Base-by-base conservation (phyloP, 2,888 invertebrate genomes). In the Drosophila tanythrix region DNA sequence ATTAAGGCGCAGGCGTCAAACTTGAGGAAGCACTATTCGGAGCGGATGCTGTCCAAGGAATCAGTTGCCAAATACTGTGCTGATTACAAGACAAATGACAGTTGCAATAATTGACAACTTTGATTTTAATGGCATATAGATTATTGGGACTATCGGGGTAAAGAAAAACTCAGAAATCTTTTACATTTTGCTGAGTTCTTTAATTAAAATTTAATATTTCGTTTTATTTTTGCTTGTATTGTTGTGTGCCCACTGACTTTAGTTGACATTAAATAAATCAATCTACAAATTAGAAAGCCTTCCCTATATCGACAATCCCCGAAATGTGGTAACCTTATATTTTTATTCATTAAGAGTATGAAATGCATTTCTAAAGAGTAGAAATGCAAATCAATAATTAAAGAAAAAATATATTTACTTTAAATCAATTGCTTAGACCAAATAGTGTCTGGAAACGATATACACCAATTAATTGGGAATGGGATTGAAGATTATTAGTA, bases 1-100 rank as follows among this genome's bases (percentile, higher is more conserved):
- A 36, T 10, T 46, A n/a, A 36, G 11, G 88, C 83, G 83, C 83
- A 82, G 74, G 74, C 86, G 79, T 82, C 60, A 64, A 69, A 65
- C 25, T 27, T 58, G 55, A 58, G 70, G 56, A 61, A 64, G 79
- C 55, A 57, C 33, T 57, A 18, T 7, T n/a, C 18, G 43, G 50
- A 55, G 29, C 59, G 85, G 82, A 82, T 73, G 85, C 82, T 88
- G 79, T 61, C 21, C 7, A 18, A 55, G 33, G 11, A 59, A 50
- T 38, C 48, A 52, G 52, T 8, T 38, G 8, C 18, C n/a, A 29
- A n/a, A 53, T 67, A 52, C 36, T 52, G 48, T 35, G 33, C 29
- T 35, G 21, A 38, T 50, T 15, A 2, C 7, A 15, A 25, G 15
- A 50, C 65, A 27, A 5, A n/a, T 33, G 51, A n/a, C 25, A 64